Percentiles rank a stretch among this genome's conserved stretches.
Evolutionary conservation across 1,140 invertebrate genomes (phyloP).

Genomic region (Drosophila bocki): DNA sequence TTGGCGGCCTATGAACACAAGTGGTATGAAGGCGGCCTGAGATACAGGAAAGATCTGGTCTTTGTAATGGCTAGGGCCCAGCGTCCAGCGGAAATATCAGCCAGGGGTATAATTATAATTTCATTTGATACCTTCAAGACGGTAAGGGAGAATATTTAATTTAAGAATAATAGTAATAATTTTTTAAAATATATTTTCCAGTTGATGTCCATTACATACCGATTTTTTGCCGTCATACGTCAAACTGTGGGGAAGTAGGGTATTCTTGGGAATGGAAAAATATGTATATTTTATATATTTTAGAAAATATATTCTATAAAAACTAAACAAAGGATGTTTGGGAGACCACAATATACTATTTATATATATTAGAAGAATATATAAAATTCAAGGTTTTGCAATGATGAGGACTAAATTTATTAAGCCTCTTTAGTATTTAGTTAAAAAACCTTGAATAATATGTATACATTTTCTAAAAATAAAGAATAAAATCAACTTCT

Average conservation of each 20-base stretch:
- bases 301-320: neutral
- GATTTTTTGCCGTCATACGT: constrained; percentile 40
- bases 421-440: too few species aligned
- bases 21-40: constrained; percentile 48
- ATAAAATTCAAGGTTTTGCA: too few species aligned
- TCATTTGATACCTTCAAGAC: constrained; percentile 57
- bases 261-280: too few species aligned
- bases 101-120: constrained; percentile 46
- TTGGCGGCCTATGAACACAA: constrained; percentile 46
- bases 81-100: constrained; percentile 38
- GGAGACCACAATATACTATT: neutral
- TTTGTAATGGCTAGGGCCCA: constrained; percentile 53
- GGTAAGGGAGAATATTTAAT: constrained; percentile 13
- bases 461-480: neutral
- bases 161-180: too few species aligned
- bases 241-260: constrained; percentile 26
- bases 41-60: constrained; percentile 43
- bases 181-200: neutral
- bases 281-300: too few species aligned
- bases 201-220: constrained; percentile 59
- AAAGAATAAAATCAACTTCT: neutral
- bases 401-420: too few species aligned
- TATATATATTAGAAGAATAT: too few species aligned
- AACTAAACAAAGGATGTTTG: neutral
- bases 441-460: neutral